Evolutionary conservation across 2,797 vertebrate genomes (phyloP).

Genomic region (Petrocephalus sullivani): DNA sequence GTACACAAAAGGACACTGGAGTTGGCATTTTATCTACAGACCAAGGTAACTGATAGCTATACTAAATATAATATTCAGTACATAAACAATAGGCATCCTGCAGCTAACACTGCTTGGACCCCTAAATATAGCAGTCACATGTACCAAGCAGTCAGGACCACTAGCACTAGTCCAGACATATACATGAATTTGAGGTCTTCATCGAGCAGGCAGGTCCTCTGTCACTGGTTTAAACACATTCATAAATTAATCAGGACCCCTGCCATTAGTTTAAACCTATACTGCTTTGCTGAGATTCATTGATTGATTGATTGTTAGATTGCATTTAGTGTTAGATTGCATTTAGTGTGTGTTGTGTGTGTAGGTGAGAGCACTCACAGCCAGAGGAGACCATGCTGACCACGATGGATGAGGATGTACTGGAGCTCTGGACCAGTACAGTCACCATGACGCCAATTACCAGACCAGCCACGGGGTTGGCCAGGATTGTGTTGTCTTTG

Average conservation of each 20-base stretch:
- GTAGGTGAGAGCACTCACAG: conserved; percentile 62
- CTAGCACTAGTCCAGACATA: not conserved
- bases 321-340: not conserved
- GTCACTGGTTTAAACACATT: not conserved
- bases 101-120: not conserved
- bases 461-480: conserved; percentile 87
- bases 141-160: not conserved
- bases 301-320: not conserved
- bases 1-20: conserved; percentile 14
- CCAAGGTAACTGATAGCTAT: not conserved
- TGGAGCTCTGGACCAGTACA: conserved; percentile 92
- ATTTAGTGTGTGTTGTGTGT: not conserved
- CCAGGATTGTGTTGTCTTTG: conserved; percentile 78
- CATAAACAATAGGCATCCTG: not conserved
- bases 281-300: not conserved
- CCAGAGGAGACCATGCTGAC: conserved; percentile 98
- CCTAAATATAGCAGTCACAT: not conserved
- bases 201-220: not conserved
- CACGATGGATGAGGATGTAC: conserved; percentile 90
- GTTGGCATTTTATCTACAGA: not conserved
- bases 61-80: not conserved
- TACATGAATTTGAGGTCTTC: not conserved
- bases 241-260: not conserved
- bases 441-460: conserved; percentile 96
- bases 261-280: not conserved